Conservation (phyloP, 64 coral and sea anemone genomes). For the Pocillopora verrucosa region DNA sequence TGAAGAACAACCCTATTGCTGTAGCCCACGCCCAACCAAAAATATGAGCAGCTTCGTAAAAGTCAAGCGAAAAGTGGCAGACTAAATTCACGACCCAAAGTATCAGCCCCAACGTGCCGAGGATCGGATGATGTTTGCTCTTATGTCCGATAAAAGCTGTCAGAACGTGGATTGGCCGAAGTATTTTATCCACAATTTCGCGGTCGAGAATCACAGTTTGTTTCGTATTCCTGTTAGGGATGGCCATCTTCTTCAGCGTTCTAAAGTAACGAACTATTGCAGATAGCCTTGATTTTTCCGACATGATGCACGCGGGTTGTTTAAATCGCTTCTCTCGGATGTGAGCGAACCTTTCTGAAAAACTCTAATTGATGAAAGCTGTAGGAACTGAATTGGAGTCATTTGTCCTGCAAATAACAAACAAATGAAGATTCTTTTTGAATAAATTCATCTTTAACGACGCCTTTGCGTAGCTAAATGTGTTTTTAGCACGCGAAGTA, state of each 20-base stretch:
- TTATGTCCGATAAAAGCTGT: slow-evolving; percentile 86
- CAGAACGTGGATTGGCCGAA: slow-evolving; percentile 39
- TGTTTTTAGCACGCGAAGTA: neutral
- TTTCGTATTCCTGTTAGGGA: neutral
- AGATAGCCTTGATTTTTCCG: slow-evolving; percentile 22
- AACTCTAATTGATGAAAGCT: neutral
- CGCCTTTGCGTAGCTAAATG: neutral
- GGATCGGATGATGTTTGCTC: slow-evolving; percentile 36
- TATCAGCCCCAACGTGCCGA: slow-evolving; percentile 30
- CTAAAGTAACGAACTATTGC: slow-evolving; percentile 32
- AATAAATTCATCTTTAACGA: neutral
- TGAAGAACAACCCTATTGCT: slow-evolving; percentile 78
- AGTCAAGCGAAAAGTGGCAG: slow-evolving; percentile 88
- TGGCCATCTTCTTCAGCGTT: slow-evolving; percentile 41
- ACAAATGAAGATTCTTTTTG: neutral
- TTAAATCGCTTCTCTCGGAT: neutral
- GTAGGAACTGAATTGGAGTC: slow-evolving; percentile 6
- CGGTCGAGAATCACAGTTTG: slow-evolving; percentile 13
- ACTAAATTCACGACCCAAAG: slow-evolving; percentile 72
- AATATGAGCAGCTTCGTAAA: slow-evolving; percentile 91
- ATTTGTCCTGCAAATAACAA: slow-evolving; percentile 38
- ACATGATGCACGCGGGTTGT: neutral
- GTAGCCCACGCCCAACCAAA: slow-evolving; percentile 94
- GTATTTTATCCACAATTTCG: slow-evolving; percentile 25
- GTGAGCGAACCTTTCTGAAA: neutral